phyloP scores from a whole-genome alignment of 2,888 invertebrate species.

The Hydrotaea cyrtoneurina region DNA sequence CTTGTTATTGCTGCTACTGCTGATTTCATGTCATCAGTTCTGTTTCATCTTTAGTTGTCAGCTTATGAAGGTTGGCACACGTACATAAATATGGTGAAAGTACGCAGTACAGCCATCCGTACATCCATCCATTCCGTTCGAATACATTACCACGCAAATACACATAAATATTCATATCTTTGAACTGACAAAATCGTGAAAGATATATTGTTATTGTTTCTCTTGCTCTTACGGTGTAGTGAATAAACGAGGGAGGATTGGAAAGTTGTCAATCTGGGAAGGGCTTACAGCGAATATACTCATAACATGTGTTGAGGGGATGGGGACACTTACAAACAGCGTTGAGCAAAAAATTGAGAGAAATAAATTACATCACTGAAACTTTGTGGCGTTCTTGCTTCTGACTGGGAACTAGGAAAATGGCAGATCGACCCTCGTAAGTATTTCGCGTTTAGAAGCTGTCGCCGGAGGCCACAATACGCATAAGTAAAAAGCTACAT shows the following conservation, averaged over 20 bases:
- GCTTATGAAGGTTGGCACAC: conserved; percentile 11
- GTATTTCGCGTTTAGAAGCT: not conserved
- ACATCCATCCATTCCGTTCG: not conserved
- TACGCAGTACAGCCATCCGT: not conserved
- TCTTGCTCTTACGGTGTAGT: not conserved
- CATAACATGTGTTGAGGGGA: no score
- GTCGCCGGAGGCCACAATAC: conserved; percentile 73
- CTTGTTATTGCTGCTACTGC: not conserved
- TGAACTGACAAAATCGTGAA: conserved; percentile 52
- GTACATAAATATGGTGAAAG: not conserved
- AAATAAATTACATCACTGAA: no score
- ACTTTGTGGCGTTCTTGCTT: no score
- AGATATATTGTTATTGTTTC: conserved; percentile 36
- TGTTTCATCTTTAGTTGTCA: conserved; percentile 24
- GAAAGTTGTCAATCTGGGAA: no score
- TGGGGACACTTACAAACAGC: no score
- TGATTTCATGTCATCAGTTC: conserved; percentile 30
- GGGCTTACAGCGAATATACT: no score
- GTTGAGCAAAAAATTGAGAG: no score
- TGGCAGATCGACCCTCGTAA: no score
- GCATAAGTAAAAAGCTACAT: conserved; percentile 72
- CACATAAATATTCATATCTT: conserved; percentile 38
- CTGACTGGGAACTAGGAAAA: no score
- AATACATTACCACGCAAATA: not conserved
- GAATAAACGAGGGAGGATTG: no score